These are phyloP conservation scores for Nephila pilipes DNA, from an alignment of 1,140 invertebrate genomes.

Conservation along the genomic window DNA sequence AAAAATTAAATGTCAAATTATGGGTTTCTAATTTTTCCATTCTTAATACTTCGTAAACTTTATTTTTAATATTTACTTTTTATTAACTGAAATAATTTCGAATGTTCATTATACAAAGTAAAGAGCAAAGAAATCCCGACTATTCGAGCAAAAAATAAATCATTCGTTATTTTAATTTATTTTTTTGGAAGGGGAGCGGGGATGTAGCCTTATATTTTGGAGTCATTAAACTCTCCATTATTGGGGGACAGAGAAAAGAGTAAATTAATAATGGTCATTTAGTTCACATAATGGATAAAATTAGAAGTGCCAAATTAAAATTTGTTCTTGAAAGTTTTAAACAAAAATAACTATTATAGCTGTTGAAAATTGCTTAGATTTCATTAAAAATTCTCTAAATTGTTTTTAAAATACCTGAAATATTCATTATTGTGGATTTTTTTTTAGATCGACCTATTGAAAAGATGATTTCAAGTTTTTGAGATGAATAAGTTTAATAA, in stretches of 20 bases:
- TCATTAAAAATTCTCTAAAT: no score
- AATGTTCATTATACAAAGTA: background rate
- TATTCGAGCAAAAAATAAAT: constrained; percentile 22
- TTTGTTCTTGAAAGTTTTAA: background rate
- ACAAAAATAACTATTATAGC: background rate
- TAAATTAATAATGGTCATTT: background rate
- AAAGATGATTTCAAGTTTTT: background rate
- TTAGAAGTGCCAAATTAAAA: background rate
- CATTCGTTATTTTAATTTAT: background rate
- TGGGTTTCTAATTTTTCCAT: background rate
- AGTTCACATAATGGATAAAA: background rate
- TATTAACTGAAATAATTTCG: background rate
- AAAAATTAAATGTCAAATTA: background rate
- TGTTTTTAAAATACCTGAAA: background rate
- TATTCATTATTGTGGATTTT: background rate
- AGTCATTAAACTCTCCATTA: background rate
- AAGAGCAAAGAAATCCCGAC: background rate
- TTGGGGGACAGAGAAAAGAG: background rate
- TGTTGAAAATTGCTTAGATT: no score
- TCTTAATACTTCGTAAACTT: background rate
- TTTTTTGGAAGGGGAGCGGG: background rate
- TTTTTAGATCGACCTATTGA: background rate
- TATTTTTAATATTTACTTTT: background rate
- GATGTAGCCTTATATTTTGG: background rate
- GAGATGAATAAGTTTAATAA: background rate